A percentile compares a stretch with the other conserved stretches of the same genome.
Evolutionary conservation across 2,888 invertebrate species (phyloP).

Genomic region (Gymnoscelis rufifasciata): DNA sequence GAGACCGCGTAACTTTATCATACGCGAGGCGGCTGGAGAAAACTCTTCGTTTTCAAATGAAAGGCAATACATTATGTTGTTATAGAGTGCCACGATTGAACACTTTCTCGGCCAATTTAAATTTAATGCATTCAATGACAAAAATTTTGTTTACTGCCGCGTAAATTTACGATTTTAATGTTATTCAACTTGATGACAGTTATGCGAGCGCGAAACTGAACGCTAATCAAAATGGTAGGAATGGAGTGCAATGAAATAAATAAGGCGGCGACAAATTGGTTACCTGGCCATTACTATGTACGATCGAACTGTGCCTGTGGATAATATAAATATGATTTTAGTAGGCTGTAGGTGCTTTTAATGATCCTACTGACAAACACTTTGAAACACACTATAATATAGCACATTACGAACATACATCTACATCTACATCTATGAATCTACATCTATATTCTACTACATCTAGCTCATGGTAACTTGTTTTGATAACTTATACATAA

Average conservation of each 20-base stretch:
- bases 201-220: constrained; percentile 1
- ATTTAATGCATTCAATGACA: constrained; percentile 47
- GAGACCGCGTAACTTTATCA: constrained; percentile 65
- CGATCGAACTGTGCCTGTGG: no score
- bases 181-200: constrained; percentile 3
- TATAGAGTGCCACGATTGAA: constrained; percentile 46
- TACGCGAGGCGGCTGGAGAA: constrained; percentile 62
- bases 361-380: no score
- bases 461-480: no score
- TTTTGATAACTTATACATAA: no score
- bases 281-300: no score
- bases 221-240: not conserved
- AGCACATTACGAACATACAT: no score
- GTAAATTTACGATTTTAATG: constrained; percentile 6
- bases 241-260: not conserved
- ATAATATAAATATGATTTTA: no score
- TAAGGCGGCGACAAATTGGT: no score
- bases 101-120: constrained; percentile 55
- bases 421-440: no score
- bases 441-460: no score
- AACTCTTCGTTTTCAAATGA: constrained; percentile 64
- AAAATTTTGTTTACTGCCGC: constrained; percentile 23
- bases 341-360: no score
- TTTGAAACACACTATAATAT: no score
- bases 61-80: constrained; percentile 57